Evolutionary conservation across 2,888 invertebrate species (phyloP).

Genomic region (Hypomecis atomaria): DNA sequence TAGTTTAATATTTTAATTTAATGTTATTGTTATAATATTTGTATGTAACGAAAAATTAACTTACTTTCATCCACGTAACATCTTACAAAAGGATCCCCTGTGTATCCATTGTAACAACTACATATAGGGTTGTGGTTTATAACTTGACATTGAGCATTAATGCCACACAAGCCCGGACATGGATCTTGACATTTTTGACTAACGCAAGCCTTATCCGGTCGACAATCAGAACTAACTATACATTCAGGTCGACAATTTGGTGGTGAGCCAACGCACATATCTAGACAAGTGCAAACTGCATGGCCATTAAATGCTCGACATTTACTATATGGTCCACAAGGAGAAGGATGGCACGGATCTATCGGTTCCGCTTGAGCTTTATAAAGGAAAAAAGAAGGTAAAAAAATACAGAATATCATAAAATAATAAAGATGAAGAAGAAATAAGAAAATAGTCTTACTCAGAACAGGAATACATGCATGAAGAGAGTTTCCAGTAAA

Average conservation of each 20-base stretch:
- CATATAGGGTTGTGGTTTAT: conserved; percentile 92
- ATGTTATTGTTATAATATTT: conserved; percentile 16
- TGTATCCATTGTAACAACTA: conserved; percentile 87
- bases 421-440: conserved; percentile 52
- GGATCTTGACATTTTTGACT: conserved; percentile 91
- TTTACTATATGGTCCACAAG: conserved; percentile 91
- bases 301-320: conserved; percentile 89
- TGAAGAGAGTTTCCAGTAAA: conserved; percentile 89
- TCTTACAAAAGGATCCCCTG: conserved; percentile 91
- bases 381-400: conserved; percentile 49
- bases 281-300: conserved; percentile 91
- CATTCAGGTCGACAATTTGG: conserved; percentile 92
- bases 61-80: conserved; percentile 87
- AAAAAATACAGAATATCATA: conserved; percentile 54
- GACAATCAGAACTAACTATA: conserved; percentile 91
- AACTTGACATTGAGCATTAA: conserved; percentile 91
- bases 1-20: background rate
- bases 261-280: conserved; percentile 89
- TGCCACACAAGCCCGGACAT: conserved; percentile 90
- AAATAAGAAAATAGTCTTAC: conserved; percentile 83
- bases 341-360: conserved; percentile 90
- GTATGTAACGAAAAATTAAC: conserved; percentile 55
- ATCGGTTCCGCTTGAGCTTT: conserved; percentile 77
- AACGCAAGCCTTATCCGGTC: conserved; percentile 89
- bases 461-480: conserved; percentile 85